A percentile compares a stretch with the other conserved stretches of the same genome.
phyloP scores from a whole-genome alignment of 2,888 invertebrate species.

The Agonum fuliginosum region DNA sequence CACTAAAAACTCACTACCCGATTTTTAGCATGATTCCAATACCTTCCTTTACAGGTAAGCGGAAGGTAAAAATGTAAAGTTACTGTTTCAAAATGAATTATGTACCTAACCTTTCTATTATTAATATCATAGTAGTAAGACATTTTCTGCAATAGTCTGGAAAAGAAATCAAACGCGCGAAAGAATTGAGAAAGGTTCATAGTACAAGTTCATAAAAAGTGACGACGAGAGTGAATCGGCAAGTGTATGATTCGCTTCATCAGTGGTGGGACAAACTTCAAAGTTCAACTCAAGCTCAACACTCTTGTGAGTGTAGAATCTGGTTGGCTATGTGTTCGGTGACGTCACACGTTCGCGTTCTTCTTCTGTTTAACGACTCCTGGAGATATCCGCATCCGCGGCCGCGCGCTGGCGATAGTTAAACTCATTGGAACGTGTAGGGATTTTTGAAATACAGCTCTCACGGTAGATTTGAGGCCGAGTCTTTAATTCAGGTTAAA shows the following conservation, averaged over 20 bases:
- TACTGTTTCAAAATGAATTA: too few species aligned
- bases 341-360: constrained; percentile 26
- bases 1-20: too few species aligned
- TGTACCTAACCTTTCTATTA: too few species aligned
- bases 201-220: not conserved
- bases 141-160: too few species aligned
- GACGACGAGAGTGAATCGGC: not conserved
- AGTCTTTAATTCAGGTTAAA: constrained; percentile 59
- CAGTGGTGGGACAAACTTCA: constrained; percentile 11
- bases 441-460: constrained; percentile 65
- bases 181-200: too few species aligned
- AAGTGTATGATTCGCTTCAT: not conserved
- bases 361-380: constrained; percentile 54
- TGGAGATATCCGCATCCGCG: constrained; percentile 43
- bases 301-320: not conserved
- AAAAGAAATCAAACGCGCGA: too few species aligned
- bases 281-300: too few species aligned
- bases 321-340: constrained; percentile 16
- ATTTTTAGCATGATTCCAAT: too few species aligned
- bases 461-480: constrained; percentile 65
- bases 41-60: too few species aligned
- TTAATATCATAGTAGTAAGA: too few species aligned
- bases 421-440: constrained; percentile 65
- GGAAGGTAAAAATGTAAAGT: too few species aligned
- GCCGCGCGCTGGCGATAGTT: constrained; percentile 47